A percentile compares a stretch with the other conserved stretches of the same genome.
Conservation (phyloP, 2,888 invertebrate species). For the Auanema sp. region DNA sequence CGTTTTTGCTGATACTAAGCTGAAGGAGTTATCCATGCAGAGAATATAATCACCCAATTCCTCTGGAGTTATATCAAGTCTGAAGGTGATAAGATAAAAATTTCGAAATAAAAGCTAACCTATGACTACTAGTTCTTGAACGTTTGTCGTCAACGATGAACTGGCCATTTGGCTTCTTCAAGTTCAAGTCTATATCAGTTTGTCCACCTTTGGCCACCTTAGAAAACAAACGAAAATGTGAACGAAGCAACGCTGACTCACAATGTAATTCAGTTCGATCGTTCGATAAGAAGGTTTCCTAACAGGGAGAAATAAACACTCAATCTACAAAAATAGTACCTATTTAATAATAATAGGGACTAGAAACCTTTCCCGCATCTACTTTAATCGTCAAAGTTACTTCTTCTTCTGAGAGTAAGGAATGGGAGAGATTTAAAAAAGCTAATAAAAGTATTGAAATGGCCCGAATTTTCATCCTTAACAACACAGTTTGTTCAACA, state of each 20-base stretch:
- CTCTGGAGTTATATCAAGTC: constrained; percentile 13
- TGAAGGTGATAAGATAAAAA: no score
- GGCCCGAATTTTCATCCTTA: no score
- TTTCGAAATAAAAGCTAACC: constrained; percentile 2
- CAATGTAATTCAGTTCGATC: constrained; percentile 19
- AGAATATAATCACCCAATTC: constrained; percentile 18
- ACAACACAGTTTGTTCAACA: no score
- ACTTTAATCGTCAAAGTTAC: constrained; percentile 15
- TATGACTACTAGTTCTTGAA: constrained; percentile 13
- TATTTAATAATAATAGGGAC: constrained; percentile 1
- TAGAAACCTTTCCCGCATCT: constrained; percentile 7
- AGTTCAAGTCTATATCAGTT: constrained; percentile 16
- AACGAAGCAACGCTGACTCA: not conserved
- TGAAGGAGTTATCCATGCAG: constrained; percentile 28
- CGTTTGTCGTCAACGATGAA: constrained; percentile 7
- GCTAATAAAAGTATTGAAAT: no score
- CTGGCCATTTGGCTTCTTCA: constrained; percentile 13
- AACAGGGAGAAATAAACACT: constrained; percentile 18
- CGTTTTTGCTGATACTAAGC: constrained; percentile 21
- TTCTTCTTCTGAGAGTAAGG: constrained; percentile 18
- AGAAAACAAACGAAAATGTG: no score
- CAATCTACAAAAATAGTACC: constrained; percentile 4
- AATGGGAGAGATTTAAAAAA: no score
- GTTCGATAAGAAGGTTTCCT: constrained; percentile 15
- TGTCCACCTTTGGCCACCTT: constrained; percentile 24